Evolutionary conservation across 1,140 invertebrate genomes (phyloP), one percentile per base, ranked within the genome.

Genomic region (Anastrepha ludens): DNA sequence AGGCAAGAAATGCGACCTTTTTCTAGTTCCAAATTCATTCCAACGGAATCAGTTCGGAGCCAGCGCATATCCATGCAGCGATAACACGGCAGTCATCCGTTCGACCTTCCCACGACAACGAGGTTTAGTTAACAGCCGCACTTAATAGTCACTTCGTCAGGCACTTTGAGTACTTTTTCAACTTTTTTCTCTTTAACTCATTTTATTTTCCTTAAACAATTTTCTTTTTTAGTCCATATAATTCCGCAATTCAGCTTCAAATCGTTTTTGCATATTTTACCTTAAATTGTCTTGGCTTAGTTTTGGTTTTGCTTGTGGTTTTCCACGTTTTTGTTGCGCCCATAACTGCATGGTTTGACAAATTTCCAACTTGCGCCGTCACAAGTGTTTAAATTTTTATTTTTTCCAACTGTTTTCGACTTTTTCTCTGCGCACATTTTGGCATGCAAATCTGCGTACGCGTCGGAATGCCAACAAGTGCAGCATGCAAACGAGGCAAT

Each of bases 371-470:
- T 81, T 55, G 47, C 5, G n/a, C n/a, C 20, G 74, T 50, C 74
- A 81, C 74, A 81, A 9, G 55, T 81, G 50, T 2, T 81, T 81
- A 20, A 41, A 81, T 81, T 50, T 47, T 6, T 81, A 17, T 62
- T 62, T 17, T 13, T 62, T 62, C 67, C 39, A 74, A 74, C 8
- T 17, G 67, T 62, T 62, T 67, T 7, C 4, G 29, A 67, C n/a
- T 67, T 67, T 67, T 67, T 67, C 64, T 47, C 74, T 81, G 47
- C 17, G 47, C 47, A 55, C 74, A 55, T 81, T 81, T 81, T 81
- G 74, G 74, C 74, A 81, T 81, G 74, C 47, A 81, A 81, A 58
- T 81, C 74, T 81, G 44, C n/a, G 74, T 50, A 81, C 74, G 47
- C 74, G 3, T 81, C n/a, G 74, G 74, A 81, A 81, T 81, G 74